Evolutionary conservation across 2,888 invertebrate species (phyloP).

Genomic region (Galerucella pusilla): DNA sequence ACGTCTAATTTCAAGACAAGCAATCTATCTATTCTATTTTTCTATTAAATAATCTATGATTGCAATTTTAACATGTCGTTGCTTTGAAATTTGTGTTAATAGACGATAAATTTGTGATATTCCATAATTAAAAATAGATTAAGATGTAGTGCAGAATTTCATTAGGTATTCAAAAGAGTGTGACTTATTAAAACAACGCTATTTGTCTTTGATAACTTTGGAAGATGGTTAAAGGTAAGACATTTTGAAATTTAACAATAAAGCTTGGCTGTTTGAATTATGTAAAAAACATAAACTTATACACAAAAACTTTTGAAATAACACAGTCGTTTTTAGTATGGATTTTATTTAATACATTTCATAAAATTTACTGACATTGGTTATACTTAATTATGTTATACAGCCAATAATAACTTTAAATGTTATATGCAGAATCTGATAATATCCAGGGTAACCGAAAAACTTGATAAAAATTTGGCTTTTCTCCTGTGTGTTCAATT

Average conservation of each 20-base stretch:
- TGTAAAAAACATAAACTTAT: neutral
- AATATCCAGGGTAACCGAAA: neutral
- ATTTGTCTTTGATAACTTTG: neutral
- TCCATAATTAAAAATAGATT: neutral
- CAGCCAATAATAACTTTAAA: neutral
- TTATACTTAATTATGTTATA: slow-evolving; percentile 4
- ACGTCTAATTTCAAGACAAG: too few species aligned
- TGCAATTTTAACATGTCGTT: too few species aligned
- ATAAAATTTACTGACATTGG: neutral
- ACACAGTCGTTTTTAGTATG: neutral
- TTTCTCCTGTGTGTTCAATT: neutral
- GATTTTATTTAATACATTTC: neutral
- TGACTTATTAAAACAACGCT: neutral
- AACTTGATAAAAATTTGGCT: neutral
- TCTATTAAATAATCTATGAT: too few species aligned
- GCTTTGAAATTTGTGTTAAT: too few species aligned
- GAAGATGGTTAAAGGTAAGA: slow-evolving; percentile 24
- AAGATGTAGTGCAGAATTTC: slow-evolving; percentile 7
- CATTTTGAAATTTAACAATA: neutral
- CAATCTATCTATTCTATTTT: too few species aligned
- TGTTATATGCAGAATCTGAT: neutral
- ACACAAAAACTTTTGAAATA: too few species aligned
- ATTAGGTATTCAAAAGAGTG: neutral
- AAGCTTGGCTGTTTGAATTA: too few species aligned
- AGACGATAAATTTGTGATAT: neutral